Evolutionary conservation across 2,113 vertebrate species (phyloP).

Genomic region (Zosterops pallidus): DNA sequence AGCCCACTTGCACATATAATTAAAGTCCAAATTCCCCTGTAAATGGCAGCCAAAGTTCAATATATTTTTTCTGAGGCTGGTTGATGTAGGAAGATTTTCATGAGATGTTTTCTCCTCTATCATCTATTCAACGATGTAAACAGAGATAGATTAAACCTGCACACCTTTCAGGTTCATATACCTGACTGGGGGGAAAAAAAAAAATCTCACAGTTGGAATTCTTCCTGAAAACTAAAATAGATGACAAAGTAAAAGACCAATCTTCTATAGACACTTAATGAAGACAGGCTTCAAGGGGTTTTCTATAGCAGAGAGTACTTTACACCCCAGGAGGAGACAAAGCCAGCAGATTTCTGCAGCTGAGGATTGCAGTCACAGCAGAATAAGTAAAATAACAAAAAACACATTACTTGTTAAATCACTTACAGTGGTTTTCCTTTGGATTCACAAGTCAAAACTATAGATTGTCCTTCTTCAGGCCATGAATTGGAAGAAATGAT

Average conservation of each 20-base stretch:
- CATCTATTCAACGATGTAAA: constrained; percentile 49
- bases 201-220: constrained; percentile 35
- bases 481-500: constrained; percentile 88
- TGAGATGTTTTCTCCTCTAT: not conserved
- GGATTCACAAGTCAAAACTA: constrained; percentile 95
- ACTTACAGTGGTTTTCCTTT: constrained; percentile 98
- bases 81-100: constrained; percentile 13
- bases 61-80: constrained; percentile 24
- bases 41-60: constrained; percentile 36
- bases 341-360: constrained; percentile 47
- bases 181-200: not conserved
- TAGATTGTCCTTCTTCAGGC: constrained; percentile 95
- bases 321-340: constrained; percentile 48
- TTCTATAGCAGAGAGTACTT: constrained; percentile 51
- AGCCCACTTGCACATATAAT: constrained; percentile 14
- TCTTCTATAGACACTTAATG: constrained; percentile 59
- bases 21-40: constrained; percentile 34
- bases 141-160: constrained; percentile 39
- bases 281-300: constrained; percentile 61
- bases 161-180: constrained; percentile 47
- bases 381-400: constrained; percentile 57
- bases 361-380: constrained; percentile 58
- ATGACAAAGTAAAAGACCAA: constrained; percentile 64
- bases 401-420: constrained; percentile 60
- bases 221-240: constrained; percentile 55